A percentile compares a stretch with the other conserved stretches of the same genome.
phyloP scores from a whole-genome alignment of 2,113 vertebrate genomes.

The Eulemur macaco region DNA sequence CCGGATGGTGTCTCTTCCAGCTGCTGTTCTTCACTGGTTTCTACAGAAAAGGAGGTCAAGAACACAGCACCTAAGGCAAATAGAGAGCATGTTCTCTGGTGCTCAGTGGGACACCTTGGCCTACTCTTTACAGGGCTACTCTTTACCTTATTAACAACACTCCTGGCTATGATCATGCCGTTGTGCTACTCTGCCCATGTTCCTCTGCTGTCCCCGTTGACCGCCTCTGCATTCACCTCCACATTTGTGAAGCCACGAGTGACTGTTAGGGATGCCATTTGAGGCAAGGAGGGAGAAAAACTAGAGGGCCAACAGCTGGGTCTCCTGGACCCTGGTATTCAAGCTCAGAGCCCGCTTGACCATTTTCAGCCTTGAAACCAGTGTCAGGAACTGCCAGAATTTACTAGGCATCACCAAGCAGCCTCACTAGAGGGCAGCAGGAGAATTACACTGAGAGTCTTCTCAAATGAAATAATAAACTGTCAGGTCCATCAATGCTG shows the following conservation, averaged over 20 bases:
- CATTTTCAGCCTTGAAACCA: background rate
- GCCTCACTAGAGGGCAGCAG: slow-evolving; percentile 35
- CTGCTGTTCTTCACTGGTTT: background rate
- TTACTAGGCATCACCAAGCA: background rate
- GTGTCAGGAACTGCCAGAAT: background rate
- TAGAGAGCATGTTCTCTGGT: background rate
- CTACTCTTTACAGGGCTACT: background rate
- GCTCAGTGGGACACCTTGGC: background rate
- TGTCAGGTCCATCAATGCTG: background rate
- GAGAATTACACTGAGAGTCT: background rate
- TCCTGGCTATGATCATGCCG: background rate
- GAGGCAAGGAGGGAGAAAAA: background rate
- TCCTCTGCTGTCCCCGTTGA: background rate
- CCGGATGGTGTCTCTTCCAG: background rate
- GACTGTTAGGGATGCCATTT: background rate
- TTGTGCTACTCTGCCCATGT: background rate
- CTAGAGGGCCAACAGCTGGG: background rate
- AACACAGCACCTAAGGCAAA: no score
- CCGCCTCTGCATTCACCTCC: background rate
- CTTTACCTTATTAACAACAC: background rate
- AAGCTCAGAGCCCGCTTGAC: background rate
- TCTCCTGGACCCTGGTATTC: background rate
- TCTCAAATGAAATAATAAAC: background rate
- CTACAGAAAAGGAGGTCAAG: background rate
- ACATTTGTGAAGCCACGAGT: background rate